Evolutionary conservation across 1,140 invertebrate species (phyloP).

Genomic region (Lepidurus arcticus): DNA sequence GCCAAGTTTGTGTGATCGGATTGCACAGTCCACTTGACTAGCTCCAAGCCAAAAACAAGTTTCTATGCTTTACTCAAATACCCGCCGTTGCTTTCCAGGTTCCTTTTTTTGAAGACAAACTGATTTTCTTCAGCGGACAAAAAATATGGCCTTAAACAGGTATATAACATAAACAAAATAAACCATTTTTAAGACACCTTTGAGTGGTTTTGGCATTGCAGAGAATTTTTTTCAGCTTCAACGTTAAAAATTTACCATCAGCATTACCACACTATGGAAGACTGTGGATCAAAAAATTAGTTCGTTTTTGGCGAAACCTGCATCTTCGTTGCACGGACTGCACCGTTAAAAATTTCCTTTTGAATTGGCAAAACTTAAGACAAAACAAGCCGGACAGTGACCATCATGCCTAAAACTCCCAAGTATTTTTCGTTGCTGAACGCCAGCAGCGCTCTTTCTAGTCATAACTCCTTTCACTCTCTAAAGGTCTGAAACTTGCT

Average conservation of each 20-base stretch:
- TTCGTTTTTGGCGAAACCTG: slow-evolving; percentile 19
- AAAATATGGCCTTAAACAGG: not conserved
- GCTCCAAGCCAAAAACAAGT: not conserved
- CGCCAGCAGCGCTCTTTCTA: not conserved
- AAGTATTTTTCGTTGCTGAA: not conserved
- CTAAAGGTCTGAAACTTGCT: not conserved
- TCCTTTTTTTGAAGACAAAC: not conserved
- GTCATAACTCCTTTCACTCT: not conserved
- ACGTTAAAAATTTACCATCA: not conserved
- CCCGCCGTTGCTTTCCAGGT: not conserved
- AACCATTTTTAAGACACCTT: not conserved
- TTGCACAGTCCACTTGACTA: slow-evolving; percentile 21
- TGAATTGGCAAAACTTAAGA: not conserved
- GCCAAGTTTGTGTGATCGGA: slow-evolving; percentile 21
- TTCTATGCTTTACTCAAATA: not conserved
- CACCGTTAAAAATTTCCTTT: not conserved
- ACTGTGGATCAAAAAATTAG: slow-evolving; percentile 1
- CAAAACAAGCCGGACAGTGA: not conserved
- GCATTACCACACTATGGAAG: slow-evolving; percentile 13
- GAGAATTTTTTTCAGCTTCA: not conserved
- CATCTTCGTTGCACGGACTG: slow-evolving; percentile 18
- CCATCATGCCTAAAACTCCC: not conserved
- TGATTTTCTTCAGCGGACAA: not conserved
- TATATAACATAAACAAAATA: not conserved
- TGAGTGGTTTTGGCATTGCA: not conserved